A percentile compares a stretch with the other conserved stretches of the same genome.
phyloP scores from a whole-genome alignment of 1,140 invertebrate genomes.

The Drosophila busckii region DNA sequence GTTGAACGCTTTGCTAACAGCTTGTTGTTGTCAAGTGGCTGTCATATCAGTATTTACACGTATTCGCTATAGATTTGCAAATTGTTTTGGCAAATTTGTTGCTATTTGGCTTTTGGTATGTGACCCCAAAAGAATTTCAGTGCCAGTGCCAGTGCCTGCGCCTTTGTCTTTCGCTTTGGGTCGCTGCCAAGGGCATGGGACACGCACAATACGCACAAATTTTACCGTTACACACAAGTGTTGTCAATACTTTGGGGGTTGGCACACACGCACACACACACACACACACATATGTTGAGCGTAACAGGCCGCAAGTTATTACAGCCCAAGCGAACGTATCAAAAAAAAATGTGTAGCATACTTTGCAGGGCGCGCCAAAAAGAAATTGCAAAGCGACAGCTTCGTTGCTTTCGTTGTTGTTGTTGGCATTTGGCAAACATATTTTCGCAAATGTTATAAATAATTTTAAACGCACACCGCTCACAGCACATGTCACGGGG shows the following conservation, averaged over 20 bases:
- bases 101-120: conserved; percentile 45
- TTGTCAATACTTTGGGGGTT: conserved; percentile 63
- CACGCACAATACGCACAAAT: conserved; percentile 71
- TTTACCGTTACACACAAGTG: conserved; percentile 75
- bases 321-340: conserved; percentile 24
- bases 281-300: conserved; percentile 28
- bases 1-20: too few relatives aligned
- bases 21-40: conserved; percentile 50
- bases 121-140: conserved; percentile 37
- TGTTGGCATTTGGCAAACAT: conserved; percentile 63
- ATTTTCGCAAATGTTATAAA: conserved; percentile 76
- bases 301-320: conserved; percentile 74
- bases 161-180: too few relatives aligned
- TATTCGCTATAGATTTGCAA: conserved; percentile 73
- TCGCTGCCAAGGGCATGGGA: too few relatives aligned
- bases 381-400: conserved; percentile 38
- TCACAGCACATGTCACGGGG: conserved; percentile 7
- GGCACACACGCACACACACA: conserved; percentile 8
- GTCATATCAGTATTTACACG: conserved; percentile 75
- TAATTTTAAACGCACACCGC: conserved; percentile 74
- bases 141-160: not conserved
- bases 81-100: conserved; percentile 77
- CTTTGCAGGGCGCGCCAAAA: conserved; percentile 28
- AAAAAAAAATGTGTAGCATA: conserved; percentile 31
- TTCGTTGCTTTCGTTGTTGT: conserved; percentile 15